phyloP scores from a whole-genome alignment of 2,113 vertebrate genomes.

The Pseudonaja textilis region DNA sequence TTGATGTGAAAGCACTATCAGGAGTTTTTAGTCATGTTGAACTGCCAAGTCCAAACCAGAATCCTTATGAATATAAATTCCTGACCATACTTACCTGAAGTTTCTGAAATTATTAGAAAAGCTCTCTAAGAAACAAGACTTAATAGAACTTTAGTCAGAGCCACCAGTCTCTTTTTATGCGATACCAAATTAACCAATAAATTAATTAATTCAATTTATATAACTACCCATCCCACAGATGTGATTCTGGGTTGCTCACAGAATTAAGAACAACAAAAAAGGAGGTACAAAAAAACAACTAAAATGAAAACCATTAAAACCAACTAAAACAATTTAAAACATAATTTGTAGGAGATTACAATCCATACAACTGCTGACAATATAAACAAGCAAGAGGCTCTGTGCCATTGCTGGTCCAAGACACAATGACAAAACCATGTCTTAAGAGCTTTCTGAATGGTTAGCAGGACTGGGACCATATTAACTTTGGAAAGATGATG shows the following conservation, averaged over 20 bases:
- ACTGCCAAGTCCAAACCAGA: neutral
- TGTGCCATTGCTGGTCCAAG: neutral
- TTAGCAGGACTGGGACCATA: neutral
- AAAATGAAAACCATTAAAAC: neutral
- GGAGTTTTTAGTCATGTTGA: neutral
- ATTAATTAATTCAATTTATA: neutral
- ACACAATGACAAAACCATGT: neutral
- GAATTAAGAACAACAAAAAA: neutral
- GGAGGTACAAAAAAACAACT: neutral
- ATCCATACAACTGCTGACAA: neutral
- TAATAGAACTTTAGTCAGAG: neutral
- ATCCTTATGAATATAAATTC: neutral
- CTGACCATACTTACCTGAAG: neutral
- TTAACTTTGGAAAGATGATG: neutral
- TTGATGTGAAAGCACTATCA: neutral
- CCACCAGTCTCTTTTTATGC: neutral
- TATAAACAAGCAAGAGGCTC: neutral
- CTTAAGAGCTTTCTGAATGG: neutral
- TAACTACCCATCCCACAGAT: neutral
- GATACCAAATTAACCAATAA: neutral
- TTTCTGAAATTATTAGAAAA: neutral
- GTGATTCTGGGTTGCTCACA: neutral
- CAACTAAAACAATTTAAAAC: neutral
- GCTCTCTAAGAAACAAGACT: neutral
- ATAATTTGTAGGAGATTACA: neutral